These are phyloP conservation scores for Chirona hameri DNA, from an alignment of 2,888 invertebrate species.

Conservation along the genomic window DNA sequence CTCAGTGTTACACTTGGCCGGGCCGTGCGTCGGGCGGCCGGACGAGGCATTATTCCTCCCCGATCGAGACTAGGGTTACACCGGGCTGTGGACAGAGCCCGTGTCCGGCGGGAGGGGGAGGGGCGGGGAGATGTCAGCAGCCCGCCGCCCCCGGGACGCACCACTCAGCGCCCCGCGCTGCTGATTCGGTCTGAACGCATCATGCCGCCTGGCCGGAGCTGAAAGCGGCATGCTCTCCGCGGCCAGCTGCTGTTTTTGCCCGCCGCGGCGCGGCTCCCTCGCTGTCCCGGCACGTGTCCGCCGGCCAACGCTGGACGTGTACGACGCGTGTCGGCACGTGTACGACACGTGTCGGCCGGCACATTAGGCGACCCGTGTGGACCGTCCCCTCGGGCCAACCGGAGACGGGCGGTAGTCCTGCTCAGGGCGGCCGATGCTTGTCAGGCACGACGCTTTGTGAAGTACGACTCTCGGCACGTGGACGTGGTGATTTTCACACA, in stretches of 20 bases:
- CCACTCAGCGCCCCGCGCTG: neutral
- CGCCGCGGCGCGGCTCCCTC: neutral
- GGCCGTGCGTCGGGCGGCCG: too few relatives aligned
- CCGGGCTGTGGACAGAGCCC: neutral
- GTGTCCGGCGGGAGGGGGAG: neutral
- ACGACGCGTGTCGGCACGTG: neutral
- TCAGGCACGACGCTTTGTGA: too few relatives aligned
- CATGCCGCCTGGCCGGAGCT: neutral
- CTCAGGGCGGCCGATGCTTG: too few relatives aligned
- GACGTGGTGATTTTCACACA: too few relatives aligned
- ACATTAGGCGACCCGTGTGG: too few relatives aligned
- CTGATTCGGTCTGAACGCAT: slow-evolving; percentile 3
- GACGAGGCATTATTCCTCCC: neutral
- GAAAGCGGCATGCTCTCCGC: neutral
- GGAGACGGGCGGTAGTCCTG: too few relatives aligned
- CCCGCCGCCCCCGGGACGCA: neutral
- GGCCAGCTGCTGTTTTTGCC: slow-evolving; percentile 8
- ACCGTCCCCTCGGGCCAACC: too few relatives aligned
- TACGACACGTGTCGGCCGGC: neutral
- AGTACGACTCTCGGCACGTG: too few relatives aligned
- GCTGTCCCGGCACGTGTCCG: neutral
- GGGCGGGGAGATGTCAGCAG: neutral
- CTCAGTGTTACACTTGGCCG: too few relatives aligned
- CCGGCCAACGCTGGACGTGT: neutral
- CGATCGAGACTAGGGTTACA: neutral